Conservation (phyloP, 2,113 vertebrate genomes). For the Mastomys natalensis region DNA sequence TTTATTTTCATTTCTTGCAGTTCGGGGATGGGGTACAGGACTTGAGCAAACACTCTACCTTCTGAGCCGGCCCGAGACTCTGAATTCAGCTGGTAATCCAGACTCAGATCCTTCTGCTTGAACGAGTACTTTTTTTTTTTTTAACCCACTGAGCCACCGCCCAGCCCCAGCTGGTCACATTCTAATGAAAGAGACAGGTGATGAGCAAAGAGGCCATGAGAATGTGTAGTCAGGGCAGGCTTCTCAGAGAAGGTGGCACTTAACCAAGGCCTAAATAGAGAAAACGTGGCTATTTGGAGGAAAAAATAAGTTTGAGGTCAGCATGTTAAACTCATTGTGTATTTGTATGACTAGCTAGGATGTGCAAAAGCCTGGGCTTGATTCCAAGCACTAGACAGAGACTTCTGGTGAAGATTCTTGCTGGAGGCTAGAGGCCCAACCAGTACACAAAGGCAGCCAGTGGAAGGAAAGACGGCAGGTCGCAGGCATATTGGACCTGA, state of each 20-base stretch:
- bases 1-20: no score
- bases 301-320: background rate
- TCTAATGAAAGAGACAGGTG: background rate
- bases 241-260: background rate
- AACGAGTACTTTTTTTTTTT: background rate
- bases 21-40: background rate
- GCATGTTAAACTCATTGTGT: background rate
- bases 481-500: background rate
- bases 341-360: background rate
- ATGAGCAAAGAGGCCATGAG: background rate
- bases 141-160: background rate
- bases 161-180: background rate
- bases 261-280: background rate
- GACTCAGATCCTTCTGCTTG: background rate
- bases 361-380: background rate
- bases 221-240: background rate
- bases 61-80: background rate
- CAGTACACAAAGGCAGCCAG: background rate
- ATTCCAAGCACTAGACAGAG: background rate
- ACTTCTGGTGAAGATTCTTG: background rate
- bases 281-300: background rate
- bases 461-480: background rate
- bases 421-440: background rate
- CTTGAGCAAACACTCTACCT: background rate
- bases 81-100: background rate